Evolutionary conservation across 2,113 vertebrate species (phyloP), one percentile per base, ranked within the genome.

Genomic region (Plectropomus leopardus): DNA sequence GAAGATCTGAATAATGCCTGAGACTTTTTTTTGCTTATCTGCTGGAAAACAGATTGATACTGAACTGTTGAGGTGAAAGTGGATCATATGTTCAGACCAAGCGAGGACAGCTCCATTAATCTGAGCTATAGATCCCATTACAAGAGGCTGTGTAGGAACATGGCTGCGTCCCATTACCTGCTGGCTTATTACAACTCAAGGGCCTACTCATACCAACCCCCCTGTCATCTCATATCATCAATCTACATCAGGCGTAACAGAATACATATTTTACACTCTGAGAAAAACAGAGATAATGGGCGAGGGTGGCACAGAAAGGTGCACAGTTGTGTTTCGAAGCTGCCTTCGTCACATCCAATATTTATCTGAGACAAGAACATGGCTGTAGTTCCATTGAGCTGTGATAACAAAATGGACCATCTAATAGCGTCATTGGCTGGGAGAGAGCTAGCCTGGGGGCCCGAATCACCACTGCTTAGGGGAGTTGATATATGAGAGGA

Each of bases 401-500:
- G 57, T 53, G 86, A 86, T 88, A 83, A 89, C 85, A 90, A 87
- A 86, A 89, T 84, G 76, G 45, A 87, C 51, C 72, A 74, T 86
- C 76, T 85, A 84, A 90, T 88, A 67, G 61, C 61, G 40, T 86
- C 78, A 89, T 54, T 58, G 85, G 82, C 79, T 78, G 59, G 75
- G 77, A 59, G 64, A 82, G 78, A 79, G 78, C 80, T 64, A 23
- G 68, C 89, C 84, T 69, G 9, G 3, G 84, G 91, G 83, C 75
- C 58, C 24, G 16, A 87, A 79, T 87, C 90, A 63, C 48, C 82
- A 80, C 85, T 84, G 85, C 82, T 92, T 84, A 74, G 42, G 59
- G 84, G 84, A 84, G 86, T 80, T 92, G 86, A 93, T 92, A 85
- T 88, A 90, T 86, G 88, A 91, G 81, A 82, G 71, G 85, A 91